phyloP scores from a whole-genome alignment of 2,797 vertebrate genomes.

The Falco cherrug region DNA sequence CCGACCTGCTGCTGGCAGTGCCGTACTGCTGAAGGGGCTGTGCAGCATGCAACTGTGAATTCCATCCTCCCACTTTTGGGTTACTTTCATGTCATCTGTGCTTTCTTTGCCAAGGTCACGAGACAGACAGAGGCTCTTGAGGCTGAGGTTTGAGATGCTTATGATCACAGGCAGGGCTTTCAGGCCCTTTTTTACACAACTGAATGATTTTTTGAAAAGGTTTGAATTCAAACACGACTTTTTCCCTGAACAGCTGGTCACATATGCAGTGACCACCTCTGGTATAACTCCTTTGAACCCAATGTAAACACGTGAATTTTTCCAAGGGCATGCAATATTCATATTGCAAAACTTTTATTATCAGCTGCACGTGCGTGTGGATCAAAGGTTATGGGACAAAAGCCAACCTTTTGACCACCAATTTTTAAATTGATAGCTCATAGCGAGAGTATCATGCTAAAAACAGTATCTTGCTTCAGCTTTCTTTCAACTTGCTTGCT shows the following conservation, averaged over 20 bases:
- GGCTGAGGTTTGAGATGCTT: neutral
- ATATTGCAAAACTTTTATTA: constrained; percentile 17
- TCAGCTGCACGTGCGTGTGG: neutral
- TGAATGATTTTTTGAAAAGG: neutral
- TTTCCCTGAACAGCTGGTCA: neutral
- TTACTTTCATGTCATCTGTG: neutral
- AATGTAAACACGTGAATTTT: neutral
- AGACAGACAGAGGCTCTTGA: neutral
- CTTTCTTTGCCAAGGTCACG: neutral
- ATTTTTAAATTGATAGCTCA: neutral
- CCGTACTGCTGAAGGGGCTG: neutral
- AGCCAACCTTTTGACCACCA: neutral
- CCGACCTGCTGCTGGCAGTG: neutral
- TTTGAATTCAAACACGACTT: neutral
- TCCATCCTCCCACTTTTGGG: neutral
- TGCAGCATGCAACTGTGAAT: neutral
- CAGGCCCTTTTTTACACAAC: neutral
- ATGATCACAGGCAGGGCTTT: neutral
- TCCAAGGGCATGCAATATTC: neutral
- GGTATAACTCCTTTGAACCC: neutral
- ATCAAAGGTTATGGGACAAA: constrained; percentile 19
- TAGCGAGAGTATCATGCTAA: neutral
- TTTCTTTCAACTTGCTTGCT: neutral
- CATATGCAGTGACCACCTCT: neutral
- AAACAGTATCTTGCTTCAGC: neutral